Evolutionary conservation across 1,140 invertebrate genomes (phyloP), one percentile per base, ranked within the genome.

Genomic region (Drosophila sucinea): DNA sequence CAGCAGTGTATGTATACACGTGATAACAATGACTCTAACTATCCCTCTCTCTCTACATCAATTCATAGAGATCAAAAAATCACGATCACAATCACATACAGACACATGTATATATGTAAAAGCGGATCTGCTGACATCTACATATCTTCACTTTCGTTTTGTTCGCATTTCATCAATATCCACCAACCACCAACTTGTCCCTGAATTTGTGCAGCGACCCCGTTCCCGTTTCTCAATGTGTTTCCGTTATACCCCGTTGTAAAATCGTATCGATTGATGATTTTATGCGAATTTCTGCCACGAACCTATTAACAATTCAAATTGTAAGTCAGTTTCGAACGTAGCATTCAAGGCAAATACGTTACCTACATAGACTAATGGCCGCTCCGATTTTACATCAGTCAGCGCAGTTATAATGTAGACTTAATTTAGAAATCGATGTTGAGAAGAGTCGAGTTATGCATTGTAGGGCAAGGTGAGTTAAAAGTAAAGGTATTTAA

Each of bases 141-240:
- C 6, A 51, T 27, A 56, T 17, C 66, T 61, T 38, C 40, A 58
- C 47, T 38, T 67, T 67, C 35, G 38, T 29, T 60, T 32, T 44
- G 38, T 47, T 65, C 29, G 44, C 17, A 8, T 65, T 65, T 68
- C 40, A 30, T 63, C 40, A 25, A 60, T 67, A n/a, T 47, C 33
- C 47, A 6, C 33, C 47, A 6, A 30, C 10, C 40, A 62, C 35
- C 10, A 47, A 62, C 35, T 71, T 84, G 81, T 86, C 82, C 82
- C 79, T 85, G 82, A 85, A 86, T 65, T 86, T 85, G 82, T 85
- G 82, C 82, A 85, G 67, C 74, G 69, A 85, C 82, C 82, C 82
- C 79, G 75, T 57, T 66, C 82, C 78, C 79, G 68, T 54, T 70
- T 77, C 40, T 10, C 44, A 51, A 27, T 51, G 57, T 35, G 64